Percentiles rank a stretch among this genome's conserved stretches.
phyloP scores from a whole-genome alignment of 2,888 invertebrate species.

The Dexiosoma caninum region DNA sequence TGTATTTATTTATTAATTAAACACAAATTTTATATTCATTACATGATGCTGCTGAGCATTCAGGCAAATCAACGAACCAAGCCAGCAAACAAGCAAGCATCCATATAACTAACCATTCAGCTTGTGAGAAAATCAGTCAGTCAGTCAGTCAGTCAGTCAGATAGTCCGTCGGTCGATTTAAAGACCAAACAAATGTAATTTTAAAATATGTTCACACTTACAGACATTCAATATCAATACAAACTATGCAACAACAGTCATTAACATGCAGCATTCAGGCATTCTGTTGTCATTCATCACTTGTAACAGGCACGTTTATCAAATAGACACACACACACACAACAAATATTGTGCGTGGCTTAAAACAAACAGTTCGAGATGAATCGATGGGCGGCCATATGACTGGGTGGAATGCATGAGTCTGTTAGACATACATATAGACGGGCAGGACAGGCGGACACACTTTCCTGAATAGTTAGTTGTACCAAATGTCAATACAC shows the following conservation, averaged over 20 bases:
- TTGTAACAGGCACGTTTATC: slow-evolving; percentile 40
- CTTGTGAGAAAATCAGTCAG: too few species aligned
- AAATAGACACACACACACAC: too few species aligned
- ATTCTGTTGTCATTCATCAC: slow-evolving; percentile 44
- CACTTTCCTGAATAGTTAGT: neutral
- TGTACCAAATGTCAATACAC: slow-evolving; percentile 16
- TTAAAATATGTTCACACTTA: slow-evolving; percentile 40
- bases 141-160: neutral
- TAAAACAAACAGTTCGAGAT: neutral
- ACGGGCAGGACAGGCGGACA: neutral
- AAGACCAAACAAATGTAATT: slow-evolving; percentile 26
- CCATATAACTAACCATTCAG: too few species aligned
- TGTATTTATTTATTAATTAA: slow-evolving; percentile 61
- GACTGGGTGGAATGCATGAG: neutral
- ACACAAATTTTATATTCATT: slow-evolving; percentile 61
- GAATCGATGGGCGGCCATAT: neutral
- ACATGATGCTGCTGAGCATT: slow-evolving; percentile 40
- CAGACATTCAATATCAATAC: neutral
- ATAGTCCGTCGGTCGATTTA: neutral
- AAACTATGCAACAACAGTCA: slow-evolving; percentile 21
- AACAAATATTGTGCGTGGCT: slow-evolving; percentile 17
- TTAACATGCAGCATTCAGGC: slow-evolving; percentile 40
- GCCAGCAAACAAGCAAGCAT: neutral
- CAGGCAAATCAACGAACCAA: neutral
- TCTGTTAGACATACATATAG: neutral